These are phyloP conservation scores for Cichlasoma orientale DNA, from an alignment of 2,797 vertebrate genomes.

Conservation along the genomic window DNA sequence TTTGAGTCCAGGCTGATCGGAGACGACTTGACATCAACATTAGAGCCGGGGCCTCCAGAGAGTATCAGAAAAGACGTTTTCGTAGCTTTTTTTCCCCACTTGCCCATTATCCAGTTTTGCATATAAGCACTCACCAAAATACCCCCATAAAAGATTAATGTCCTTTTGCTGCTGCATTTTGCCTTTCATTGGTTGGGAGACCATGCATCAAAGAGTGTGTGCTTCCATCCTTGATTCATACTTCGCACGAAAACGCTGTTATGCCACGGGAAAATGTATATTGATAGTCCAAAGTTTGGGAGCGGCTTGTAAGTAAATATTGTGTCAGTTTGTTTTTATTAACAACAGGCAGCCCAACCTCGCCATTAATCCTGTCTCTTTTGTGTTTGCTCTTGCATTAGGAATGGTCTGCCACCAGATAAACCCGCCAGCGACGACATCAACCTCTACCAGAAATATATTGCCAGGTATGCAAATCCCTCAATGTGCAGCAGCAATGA, in stretches of 20 bases:
- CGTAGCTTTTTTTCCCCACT: slow-evolving; percentile 55
- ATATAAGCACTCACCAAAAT: slow-evolving; percentile 80
- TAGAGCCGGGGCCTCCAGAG: slow-evolving; percentile 42
- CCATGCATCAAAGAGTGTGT: slow-evolving; percentile 81
- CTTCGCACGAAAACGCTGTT: slow-evolving; percentile 74
- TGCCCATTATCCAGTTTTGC: slow-evolving; percentile 77
- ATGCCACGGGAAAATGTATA: slow-evolving; percentile 82
- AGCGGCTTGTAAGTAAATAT: slow-evolving; percentile 83
- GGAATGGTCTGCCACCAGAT: slow-evolving; percentile 98
- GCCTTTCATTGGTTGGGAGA: slow-evolving; percentile 78
- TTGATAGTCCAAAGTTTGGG: slow-evolving; percentile 84
- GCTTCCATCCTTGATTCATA: slow-evolving; percentile 77
- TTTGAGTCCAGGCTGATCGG: slow-evolving; percentile 53
- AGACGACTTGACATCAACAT: slow-evolving; percentile 59
- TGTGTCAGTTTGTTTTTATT: slow-evolving; percentile 86
- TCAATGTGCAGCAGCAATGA: slow-evolving; percentile 51
- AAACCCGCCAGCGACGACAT: slow-evolving; percentile 95
- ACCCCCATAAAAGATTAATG: slow-evolving; percentile 83
- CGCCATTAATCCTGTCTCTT: slow-evolving; percentile 83
- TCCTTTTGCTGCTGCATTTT: slow-evolving; percentile 70
- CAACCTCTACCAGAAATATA: slow-evolving; percentile 99
- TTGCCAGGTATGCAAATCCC: slow-evolving; percentile 96
- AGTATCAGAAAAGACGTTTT: slow-evolving; percentile 64
- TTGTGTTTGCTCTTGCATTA: slow-evolving; percentile 81
- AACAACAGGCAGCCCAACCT: slow-evolving; percentile 71